Evolutionary conservation across 2,888 invertebrate genomes (phyloP).

Genomic region (Prosapia bicincta): DNA sequence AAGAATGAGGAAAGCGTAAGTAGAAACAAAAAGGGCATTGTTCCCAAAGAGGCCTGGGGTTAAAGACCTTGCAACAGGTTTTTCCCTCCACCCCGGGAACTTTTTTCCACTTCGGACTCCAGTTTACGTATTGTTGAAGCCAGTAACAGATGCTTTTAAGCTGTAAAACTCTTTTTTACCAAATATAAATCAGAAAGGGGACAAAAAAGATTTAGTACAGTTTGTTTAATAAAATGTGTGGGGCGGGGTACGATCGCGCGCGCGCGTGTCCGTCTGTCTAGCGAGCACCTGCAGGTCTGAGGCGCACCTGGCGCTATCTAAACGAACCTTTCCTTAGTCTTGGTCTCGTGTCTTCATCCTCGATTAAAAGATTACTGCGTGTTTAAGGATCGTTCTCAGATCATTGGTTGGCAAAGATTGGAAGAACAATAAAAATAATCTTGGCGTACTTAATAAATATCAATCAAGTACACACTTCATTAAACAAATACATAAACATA

Average conservation of each 20-base stretch:
- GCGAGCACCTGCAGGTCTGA: not conserved
- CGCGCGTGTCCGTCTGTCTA: not conserved
- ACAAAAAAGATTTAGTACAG: conserved; percentile 2
- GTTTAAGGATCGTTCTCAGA: not conserved
- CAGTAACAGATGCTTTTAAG: not conserved
- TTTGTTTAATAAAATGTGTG: not conserved
- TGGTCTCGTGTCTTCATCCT: not conserved
- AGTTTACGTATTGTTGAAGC: not conserved
- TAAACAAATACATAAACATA: too few species aligned
- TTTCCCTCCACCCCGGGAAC: not conserved
- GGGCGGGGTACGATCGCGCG: not conserved
- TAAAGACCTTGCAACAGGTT: not conserved
- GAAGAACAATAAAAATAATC: too few species aligned
- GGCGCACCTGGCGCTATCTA: not conserved
- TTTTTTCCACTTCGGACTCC: not conserved
- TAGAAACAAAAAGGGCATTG: not conserved
- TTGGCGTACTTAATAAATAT: too few species aligned
- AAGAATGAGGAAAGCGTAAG: not conserved
- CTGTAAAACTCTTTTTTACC: not conserved
- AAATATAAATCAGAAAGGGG: not conserved
- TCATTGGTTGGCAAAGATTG: too few species aligned
- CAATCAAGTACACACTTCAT: too few species aligned
- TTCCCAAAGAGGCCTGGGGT: not conserved
- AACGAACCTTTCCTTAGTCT: too few species aligned
- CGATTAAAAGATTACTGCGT: not conserved